A percentile compares a stretch with the other conserved stretches of the same genome.
These are phyloP conservation scores for Trematomus loennbergii DNA, from an alignment of 2,113 vertebrate genomes.

Conservation along the genomic window DNA sequence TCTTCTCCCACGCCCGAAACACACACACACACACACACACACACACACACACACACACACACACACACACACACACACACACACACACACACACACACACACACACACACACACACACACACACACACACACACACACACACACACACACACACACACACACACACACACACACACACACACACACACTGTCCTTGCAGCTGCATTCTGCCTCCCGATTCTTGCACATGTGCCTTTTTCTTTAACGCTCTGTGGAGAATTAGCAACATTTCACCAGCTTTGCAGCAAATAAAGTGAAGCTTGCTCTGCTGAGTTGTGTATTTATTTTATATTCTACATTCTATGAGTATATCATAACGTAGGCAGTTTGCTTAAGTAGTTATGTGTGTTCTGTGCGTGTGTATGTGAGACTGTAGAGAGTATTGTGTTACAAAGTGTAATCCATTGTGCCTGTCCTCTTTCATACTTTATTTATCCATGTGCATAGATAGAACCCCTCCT, in stretches of 20 bases:
- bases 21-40: constrained; percentile 21
- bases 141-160: constrained; percentile 30
- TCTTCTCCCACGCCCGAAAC: background rate
- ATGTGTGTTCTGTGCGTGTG: background rate
- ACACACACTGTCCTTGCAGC: constrained; percentile 56
- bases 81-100: constrained; percentile 30
- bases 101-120: constrained; percentile 27
- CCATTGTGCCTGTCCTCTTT: background rate
- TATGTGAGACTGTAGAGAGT: constrained; percentile 4
- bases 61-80: constrained; percentile 24
- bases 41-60: constrained; percentile 24
- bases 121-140: constrained; percentile 24
- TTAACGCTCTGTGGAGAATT: constrained; percentile 38
- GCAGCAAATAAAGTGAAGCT: constrained; percentile 49
- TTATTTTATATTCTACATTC: background rate
- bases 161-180: constrained; percentile 39
- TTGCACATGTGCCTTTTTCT: constrained; percentile 55
- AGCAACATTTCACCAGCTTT: constrained; percentile 69
- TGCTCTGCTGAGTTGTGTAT: constrained; percentile 36
- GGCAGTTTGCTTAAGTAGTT: constrained; percentile 8
- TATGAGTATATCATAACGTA: background rate
- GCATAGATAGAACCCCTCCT: constrained; percentile 2
- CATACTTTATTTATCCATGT: background rate
- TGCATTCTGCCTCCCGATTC: constrained; percentile 61
- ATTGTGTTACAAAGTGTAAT: constrained; percentile 4